phyloP scores from a whole-genome alignment of 2,113 vertebrate species.

The Patagioenas fasciata region DNA sequence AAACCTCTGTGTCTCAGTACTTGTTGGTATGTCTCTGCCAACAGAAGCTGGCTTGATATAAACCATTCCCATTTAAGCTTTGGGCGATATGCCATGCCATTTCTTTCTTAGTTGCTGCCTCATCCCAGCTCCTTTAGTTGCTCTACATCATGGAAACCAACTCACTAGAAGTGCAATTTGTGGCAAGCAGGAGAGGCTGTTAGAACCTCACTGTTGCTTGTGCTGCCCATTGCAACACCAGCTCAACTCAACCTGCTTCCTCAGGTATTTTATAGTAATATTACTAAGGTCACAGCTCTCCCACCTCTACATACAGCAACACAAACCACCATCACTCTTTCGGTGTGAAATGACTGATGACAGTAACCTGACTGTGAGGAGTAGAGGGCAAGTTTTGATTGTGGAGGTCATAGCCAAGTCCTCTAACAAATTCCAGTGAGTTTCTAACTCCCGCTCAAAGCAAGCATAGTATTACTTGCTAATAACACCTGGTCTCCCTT shows the following conservation, averaged over 20 bases:
- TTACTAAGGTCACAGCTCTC: background rate
- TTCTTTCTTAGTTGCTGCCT: background rate
- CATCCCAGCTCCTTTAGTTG: background rate
- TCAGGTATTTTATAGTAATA: background rate
- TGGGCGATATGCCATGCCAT: background rate
- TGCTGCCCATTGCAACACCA: background rate
- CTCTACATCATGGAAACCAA: background rate
- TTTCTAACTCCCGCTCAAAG: background rate
- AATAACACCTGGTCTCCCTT: background rate
- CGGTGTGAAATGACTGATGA: background rate
- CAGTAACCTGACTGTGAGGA: background rate
- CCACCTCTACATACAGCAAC: background rate
- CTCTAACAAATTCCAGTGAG: background rate
- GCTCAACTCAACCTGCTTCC: background rate
- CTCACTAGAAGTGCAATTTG: background rate
- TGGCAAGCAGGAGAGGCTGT: background rate
- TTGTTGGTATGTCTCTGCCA: background rate
- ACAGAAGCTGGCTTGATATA: background rate
- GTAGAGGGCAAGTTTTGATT: background rate
- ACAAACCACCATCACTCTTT: background rate
- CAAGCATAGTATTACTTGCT: background rate
- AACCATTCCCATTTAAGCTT: background rate
- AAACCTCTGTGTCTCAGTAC: background rate
- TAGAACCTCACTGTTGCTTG: background rate
- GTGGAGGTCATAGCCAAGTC: conserved; percentile 4